Percentiles rank a stretch among this genome's conserved stretches.
These are phyloP conservation scores for Pluvialis apricaria DNA, from an alignment of 2,113 vertebrate species.

Conservation along the genomic window DNA sequence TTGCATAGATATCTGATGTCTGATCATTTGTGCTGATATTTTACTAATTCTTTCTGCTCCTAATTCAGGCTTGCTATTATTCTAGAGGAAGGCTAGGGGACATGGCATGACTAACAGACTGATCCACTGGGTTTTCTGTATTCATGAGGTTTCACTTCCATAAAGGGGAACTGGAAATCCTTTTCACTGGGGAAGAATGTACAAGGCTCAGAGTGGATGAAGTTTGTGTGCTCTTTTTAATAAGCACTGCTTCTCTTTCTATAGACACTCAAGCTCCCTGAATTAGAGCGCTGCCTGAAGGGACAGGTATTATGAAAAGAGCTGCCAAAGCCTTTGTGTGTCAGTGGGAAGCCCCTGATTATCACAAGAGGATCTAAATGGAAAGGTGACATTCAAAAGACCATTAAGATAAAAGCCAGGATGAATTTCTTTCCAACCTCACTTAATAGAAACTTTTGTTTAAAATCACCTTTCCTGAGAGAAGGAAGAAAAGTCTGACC, in stretches of 20 bases:
- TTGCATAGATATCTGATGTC: background rate
- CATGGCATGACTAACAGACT: background rate
- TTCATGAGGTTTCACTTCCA: background rate
- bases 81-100: slow-evolving; percentile 2
- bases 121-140: slow-evolving; percentile 40
- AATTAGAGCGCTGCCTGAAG: slow-evolving; percentile 35
- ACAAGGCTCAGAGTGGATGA: background rate
- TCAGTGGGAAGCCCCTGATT: slow-evolving; percentile 21
- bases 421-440: slow-evolving; percentile 13
- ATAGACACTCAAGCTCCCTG: background rate
- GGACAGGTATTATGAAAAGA: slow-evolving; percentile 49
- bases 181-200: background rate
- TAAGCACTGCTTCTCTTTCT: slow-evolving; percentile 16
- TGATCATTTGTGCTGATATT: background rate
- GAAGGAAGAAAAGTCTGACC: background rate
- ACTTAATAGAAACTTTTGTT: slow-evolving; percentile 20
- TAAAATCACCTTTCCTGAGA: slow-evolving; percentile 25
- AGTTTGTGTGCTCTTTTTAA: slow-evolving; percentile 33
- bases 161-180: slow-evolving; percentile 6
- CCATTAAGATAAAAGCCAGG: slow-evolving; percentile 45
- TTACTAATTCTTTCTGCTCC: background rate
- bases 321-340: slow-evolving; percentile 24
- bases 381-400: slow-evolving; percentile 58
- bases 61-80: background rate
- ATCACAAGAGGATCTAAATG: slow-evolving; percentile 31